These are phyloP conservation scores for Anastrepha obliqua DNA, from an alignment of 1,140 invertebrate species.

Conservation along the genomic window DNA sequence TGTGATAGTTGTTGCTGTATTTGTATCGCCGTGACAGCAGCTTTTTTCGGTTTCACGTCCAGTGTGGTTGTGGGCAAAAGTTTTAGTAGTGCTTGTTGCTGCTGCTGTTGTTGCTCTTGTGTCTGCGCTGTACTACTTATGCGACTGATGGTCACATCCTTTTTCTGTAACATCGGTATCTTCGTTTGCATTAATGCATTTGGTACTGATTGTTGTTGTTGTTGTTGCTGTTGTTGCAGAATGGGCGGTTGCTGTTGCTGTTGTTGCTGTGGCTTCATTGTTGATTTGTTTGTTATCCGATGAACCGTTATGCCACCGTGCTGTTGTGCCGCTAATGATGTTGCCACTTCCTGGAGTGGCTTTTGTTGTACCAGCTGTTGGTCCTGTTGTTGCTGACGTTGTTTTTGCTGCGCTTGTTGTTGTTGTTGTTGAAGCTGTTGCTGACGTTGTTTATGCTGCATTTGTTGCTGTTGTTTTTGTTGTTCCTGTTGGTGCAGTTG, in stretches of 20 bases:
- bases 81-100: slow-evolving; percentile 55
- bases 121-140: slow-evolving; percentile 57
- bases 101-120: slow-evolving; percentile 52
- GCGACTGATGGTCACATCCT: slow-evolving; percentile 71
- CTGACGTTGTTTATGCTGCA: slow-evolving; percentile 53
- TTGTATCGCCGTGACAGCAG: slow-evolving; percentile 47
- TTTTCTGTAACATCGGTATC: slow-evolving; percentile 67
- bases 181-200: slow-evolving; percentile 60
- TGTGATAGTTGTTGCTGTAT: slow-evolving; percentile 53
- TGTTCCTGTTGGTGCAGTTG: slow-evolving; percentile 16
- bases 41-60: slow-evolving; percentile 12
- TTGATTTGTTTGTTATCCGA: slow-evolving; percentile 63
- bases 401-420: slow-evolving; percentile 45
- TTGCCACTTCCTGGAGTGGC: slow-evolving; percentile 49
- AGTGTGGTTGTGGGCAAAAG: slow-evolving; percentile 53
- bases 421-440: slow-evolving; percentile 56
- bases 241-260: background rate
- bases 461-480: slow-evolving; percentile 57
- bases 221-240: background rate
- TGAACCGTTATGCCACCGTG: slow-evolving; percentile 64
- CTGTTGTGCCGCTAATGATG: slow-evolving; percentile 24
- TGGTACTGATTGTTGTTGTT: background rate
- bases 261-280: slow-evolving; percentile 13
- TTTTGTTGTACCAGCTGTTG: slow-evolving; percentile 57
- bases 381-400: slow-evolving; percentile 14